A percentile compares a stretch with the other conserved stretches of the same genome.
phyloP scores from a whole-genome alignment of 1,140 invertebrate species.

The Drosophila paulistorum region DNA sequence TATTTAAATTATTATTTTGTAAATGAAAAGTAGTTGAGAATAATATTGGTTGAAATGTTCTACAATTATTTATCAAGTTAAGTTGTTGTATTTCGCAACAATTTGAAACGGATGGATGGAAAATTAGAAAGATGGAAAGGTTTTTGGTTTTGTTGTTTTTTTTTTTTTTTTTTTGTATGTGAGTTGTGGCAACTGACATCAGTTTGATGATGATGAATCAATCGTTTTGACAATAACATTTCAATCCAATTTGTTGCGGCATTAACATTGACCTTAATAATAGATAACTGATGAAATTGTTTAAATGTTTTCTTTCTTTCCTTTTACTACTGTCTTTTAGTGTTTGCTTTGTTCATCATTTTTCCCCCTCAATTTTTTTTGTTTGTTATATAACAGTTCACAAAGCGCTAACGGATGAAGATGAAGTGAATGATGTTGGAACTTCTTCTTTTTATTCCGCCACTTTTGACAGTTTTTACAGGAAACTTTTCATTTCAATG shows the following conservation, averaged over 20 bases:
- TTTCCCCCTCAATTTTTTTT: too few relatives aligned
- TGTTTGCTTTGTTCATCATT: conserved; percentile 27
- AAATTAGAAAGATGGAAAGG: not conserved
- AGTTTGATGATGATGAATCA: not conserved
- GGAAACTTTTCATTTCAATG: conserved; percentile 56
- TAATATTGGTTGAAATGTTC: conserved; percentile 7
- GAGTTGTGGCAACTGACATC: not conserved
- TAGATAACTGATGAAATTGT: conserved; percentile 52
- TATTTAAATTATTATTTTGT: not conserved
- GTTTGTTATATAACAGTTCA: conserved; percentile 46
- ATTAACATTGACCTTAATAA: conserved; percentile 79
- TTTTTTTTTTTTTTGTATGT: not conserved
- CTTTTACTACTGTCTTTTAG: conserved; percentile 17
- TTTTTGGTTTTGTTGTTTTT: not conserved
- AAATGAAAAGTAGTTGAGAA: conserved; percentile 2
- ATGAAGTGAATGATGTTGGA: conserved; percentile 12
- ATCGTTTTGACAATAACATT: conserved; percentile 17
- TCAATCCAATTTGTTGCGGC: conserved; percentile 48
- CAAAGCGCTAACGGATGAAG: conserved; percentile 56
- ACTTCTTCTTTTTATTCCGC: not conserved
- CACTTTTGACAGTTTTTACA: not conserved
- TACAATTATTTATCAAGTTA: not conserved
- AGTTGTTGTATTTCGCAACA: not conserved
- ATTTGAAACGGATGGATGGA: not conserved
- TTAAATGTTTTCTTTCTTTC: conserved; percentile 24